phyloP scores from a whole-genome alignment of 2,888 invertebrate genomes.

The Parelbella ahira region DNA sequence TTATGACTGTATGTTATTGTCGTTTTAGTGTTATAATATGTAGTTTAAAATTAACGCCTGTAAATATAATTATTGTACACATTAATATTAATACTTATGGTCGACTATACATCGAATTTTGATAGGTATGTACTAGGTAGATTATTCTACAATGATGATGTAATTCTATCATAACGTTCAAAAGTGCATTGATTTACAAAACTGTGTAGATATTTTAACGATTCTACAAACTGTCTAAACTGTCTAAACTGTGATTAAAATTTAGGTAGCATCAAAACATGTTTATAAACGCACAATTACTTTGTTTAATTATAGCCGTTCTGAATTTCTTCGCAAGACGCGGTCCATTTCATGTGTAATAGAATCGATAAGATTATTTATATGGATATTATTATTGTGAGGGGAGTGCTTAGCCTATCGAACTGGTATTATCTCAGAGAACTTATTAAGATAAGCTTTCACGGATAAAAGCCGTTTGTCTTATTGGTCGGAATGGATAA shows the following conservation, averaged over 20 bases:
- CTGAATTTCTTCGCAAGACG: constrained; percentile 9
- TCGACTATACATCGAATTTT: no score
- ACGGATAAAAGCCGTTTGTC: constrained; percentile 58
- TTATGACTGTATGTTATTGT: constrained; percentile 1
- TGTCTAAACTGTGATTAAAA: no score
- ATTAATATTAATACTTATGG: no score
- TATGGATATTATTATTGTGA: constrained; percentile 20
- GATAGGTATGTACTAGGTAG: no score
- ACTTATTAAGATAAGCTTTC: constrained; percentile 75
- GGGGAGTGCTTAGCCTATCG: constrained; percentile 22
- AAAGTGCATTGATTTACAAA: no score
- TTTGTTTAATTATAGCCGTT: not conserved
- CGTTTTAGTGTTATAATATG: constrained; percentile 1
- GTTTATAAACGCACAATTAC: constrained; percentile 3
- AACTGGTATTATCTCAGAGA: constrained; percentile 57
- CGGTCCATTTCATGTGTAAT: constrained; percentile 17
- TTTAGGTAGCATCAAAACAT: no score
- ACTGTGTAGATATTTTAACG: no score
- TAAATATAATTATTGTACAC: not conserved
- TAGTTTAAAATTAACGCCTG: not conserved
- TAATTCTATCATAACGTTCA: no score
- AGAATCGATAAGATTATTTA: constrained; percentile 23
- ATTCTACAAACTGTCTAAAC: no score
- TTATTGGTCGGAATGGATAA: constrained; percentile 46
- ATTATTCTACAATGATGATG: no score